Conservation (phyloP, 2,113 vertebrate species). For the Charina bottae region DNA sequence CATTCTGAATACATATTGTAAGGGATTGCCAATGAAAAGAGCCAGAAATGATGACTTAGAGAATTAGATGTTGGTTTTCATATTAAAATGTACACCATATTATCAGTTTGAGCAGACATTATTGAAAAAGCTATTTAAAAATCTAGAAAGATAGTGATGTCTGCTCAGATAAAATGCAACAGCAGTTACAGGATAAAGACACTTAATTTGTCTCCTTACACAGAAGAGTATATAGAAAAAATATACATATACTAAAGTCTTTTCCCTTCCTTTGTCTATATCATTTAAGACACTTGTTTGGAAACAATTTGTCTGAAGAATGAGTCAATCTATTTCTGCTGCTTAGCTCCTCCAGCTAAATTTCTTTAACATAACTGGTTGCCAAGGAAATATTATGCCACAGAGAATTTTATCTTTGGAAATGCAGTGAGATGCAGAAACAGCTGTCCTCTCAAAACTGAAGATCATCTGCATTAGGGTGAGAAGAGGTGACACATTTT, state of each 20-base stretch:
- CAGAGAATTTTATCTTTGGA: constrained; percentile 19
- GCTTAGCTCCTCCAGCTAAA: constrained; percentile 15
- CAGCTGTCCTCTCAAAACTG: constrained; percentile 19
- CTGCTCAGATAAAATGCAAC: constrained; percentile 12
- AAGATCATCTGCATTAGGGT: constrained; percentile 35
- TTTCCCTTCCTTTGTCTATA: not conserved
- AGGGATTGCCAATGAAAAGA: not conserved
- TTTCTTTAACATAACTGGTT: constrained; percentile 20
- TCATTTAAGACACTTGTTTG: constrained; percentile 6
- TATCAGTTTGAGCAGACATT: constrained; percentile 33
- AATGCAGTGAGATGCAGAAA: not conserved
- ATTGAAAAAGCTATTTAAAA: constrained; percentile 10
- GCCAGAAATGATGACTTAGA: not conserved
- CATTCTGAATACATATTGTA: not conserved
- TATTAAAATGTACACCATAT: constrained; percentile 6
- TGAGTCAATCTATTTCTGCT: constrained; percentile 1
- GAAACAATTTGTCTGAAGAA: constrained; percentile 23
- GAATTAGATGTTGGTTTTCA: not conserved
- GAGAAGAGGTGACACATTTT: not conserved
- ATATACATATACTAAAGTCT: not conserved
- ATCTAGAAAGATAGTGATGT: not conserved
- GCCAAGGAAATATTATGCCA: constrained; percentile 22
- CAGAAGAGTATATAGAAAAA: not conserved
- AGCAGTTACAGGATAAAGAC: not conserved
- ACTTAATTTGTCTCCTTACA: not conserved